Evolutionary conservation across 2,113 vertebrate species (phyloP).

Genomic region (Oxyruncus cristatus): DNA sequence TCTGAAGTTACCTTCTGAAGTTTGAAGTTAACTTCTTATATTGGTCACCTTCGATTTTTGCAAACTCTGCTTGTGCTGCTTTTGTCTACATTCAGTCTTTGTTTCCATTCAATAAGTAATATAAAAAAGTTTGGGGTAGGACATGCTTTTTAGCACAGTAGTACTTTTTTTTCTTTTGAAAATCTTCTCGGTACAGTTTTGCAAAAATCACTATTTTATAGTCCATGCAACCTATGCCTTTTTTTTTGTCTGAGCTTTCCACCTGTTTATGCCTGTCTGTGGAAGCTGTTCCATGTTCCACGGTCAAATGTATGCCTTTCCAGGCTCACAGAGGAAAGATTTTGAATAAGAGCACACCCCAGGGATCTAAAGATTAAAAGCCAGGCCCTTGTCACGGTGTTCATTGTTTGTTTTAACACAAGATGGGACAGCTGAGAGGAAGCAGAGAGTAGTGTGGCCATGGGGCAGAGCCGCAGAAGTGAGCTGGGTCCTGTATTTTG

Average conservation of each 20-base stretch:
- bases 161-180: not conserved
- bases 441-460: not conserved
- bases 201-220: not conserved
- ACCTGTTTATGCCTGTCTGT: not conserved
- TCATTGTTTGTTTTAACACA: not conserved
- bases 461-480: not conserved
- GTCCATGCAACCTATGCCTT: not conserved
- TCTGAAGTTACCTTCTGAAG: not conserved
- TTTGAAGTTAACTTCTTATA: not conserved
- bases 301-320: not conserved
- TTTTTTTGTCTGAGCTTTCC: not conserved
- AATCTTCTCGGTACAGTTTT: not conserved
- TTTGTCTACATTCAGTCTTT: not conserved
- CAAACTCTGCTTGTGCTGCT: not conserved
- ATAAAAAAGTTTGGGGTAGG: not conserved
- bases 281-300: not conserved
- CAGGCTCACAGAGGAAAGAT: not conserved
- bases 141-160: not conserved
- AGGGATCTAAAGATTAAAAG: not conserved
- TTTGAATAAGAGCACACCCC: not conserved
- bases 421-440: not conserved
- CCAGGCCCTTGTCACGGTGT: not conserved
- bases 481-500: not conserved
- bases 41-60: fast-evolving
- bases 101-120: not conserved